Evolutionary conservation across 2,888 invertebrate genomes (phyloP).

Genomic region (Anagyrus pseudococci): DNA sequence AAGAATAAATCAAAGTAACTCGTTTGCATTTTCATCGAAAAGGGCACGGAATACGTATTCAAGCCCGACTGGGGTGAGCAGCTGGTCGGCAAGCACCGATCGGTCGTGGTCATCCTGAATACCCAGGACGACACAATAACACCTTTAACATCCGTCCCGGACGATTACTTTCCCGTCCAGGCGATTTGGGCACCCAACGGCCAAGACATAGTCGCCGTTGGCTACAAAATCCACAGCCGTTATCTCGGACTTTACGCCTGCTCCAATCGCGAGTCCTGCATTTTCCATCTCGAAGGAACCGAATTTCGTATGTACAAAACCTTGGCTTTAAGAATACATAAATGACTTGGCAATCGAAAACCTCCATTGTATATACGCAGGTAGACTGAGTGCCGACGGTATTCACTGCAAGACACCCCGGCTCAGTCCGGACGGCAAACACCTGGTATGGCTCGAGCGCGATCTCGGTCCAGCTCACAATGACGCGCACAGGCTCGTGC

Average conservation of each 20-base stretch:
- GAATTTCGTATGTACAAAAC: conserved; percentile 65
- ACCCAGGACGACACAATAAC: conserved; percentile 67
- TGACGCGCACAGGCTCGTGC: conserved; percentile 70
- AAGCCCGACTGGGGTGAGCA: conserved; percentile 88
- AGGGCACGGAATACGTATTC: conserved; percentile 78
- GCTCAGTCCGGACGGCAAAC: conserved; percentile 69
- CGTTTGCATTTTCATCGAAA: conserved; percentile 16
- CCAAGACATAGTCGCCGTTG: conserved; percentile 72
- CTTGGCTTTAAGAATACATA: too few relatives aligned
- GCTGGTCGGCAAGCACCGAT: conserved; percentile 73
- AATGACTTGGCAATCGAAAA: too few relatives aligned
- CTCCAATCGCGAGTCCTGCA: conserved; percentile 72
- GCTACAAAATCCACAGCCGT: conserved; percentile 73
- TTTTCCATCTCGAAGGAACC: conserved; percentile 64
- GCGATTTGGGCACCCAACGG: conserved; percentile 64
- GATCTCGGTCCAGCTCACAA: conserved; percentile 76
- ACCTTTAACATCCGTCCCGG: conserved; percentile 67
- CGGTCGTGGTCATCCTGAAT: conserved; percentile 74
- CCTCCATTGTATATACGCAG: conserved; percentile 1
- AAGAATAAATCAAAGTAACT: not conserved
- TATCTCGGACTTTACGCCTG: conserved; percentile 82
- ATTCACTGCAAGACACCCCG: conserved; percentile 70
- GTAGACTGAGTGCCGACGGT: conserved; percentile 63
- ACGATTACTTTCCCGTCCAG: conserved; percentile 70
- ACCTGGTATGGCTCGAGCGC: conserved; percentile 77